Evolutionary conservation across 2,113 vertebrate species (phyloP).

Genomic region (Fukomys damarensis): DNA sequence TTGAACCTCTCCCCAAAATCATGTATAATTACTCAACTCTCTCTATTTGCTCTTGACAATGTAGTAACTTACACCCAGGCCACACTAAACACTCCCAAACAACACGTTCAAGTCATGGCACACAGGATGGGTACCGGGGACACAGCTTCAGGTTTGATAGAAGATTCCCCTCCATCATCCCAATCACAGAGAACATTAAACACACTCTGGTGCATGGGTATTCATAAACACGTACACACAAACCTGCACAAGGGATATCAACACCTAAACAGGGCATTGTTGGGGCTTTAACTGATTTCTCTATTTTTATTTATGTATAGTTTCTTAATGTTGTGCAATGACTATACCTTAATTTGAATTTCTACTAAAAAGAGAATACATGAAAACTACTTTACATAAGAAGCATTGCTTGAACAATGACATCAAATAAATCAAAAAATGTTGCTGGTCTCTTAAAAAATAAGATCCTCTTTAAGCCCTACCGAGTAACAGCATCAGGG

Average conservation of each 20-base stretch:
- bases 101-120: not conserved
- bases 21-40: not conserved
- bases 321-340: not conserved
- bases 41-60: not conserved
- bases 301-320: not conserved
- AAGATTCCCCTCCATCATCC: not conserved
- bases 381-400: not conserved
- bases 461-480: constrained; percentile 21
- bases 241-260: not conserved
- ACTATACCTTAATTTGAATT: not conserved
- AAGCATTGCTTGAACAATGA: constrained; percentile 33
- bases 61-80: not conserved
- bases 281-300: not conserved
- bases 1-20: not conserved
- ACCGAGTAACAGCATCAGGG: constrained; percentile 8
- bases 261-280: not conserved
- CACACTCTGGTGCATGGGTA: not conserved
- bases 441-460: constrained; percentile 26
- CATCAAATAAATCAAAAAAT: not conserved
- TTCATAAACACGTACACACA: not conserved
- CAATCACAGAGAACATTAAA: not conserved
- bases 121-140: not conserved
- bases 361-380: not conserved
- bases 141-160: not conserved
- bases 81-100: not conserved